Conservation (phyloP, 1,140 invertebrate genomes). For the Ceratosolen solmsi region DNA sequence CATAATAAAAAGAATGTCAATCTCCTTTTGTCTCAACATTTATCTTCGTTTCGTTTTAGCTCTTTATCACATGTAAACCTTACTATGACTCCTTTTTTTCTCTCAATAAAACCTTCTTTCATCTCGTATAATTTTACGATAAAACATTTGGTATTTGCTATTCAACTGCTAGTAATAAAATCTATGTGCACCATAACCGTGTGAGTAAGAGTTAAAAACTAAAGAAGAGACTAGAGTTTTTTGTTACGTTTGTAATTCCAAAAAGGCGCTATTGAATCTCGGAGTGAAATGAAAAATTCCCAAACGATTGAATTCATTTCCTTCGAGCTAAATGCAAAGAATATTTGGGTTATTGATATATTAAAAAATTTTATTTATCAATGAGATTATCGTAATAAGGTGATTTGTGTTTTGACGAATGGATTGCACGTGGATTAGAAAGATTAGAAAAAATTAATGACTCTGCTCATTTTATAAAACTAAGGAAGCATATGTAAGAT, state of each 20-base stretch:
- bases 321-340: too few relatives aligned
- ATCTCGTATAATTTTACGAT: slow-evolving; percentile 19
- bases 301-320: too few relatives aligned
- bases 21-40: background rate
- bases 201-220: too few relatives aligned
- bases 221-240: slow-evolving; percentile 1
- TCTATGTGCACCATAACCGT: slow-evolving; percentile 6
- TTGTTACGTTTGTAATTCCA: slow-evolving; percentile 40
- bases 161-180: slow-evolving; percentile 31
- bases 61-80: background rate
- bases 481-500: too few relatives aligned
- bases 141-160: slow-evolving; percentile 16
- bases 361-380: too few relatives aligned
- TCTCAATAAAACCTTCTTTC: slow-evolving; percentile 14
- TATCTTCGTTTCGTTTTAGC: background rate
- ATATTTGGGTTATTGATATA: too few relatives aligned
- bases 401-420: too few relatives aligned
- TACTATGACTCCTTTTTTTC: background rate
- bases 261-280: background rate
- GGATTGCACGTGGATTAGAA: too few relatives aligned
- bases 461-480: too few relatives aligned
- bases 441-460: too few relatives aligned
- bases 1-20: background rate
- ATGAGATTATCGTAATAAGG: too few relatives aligned
- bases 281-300: too few relatives aligned